phyloP scores from a whole-genome alignment of 2,797 vertebrate genomes.

The Melanogrammus aeglefinus region DNA sequence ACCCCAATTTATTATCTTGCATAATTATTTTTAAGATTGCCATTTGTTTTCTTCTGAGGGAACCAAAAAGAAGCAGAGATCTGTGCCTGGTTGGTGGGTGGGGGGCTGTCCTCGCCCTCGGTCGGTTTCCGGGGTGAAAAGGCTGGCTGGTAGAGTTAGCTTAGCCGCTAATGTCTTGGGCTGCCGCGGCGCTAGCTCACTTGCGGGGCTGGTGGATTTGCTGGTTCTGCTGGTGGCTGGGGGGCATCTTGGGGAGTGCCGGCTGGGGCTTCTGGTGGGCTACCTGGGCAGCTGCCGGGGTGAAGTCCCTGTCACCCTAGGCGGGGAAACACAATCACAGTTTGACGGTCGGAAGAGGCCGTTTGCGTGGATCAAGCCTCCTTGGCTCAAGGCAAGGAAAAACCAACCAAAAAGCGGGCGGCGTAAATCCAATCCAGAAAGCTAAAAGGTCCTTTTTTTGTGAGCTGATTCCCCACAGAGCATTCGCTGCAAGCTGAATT shows the following conservation, averaged over 20 bases:
- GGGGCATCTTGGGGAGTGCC: constrained; percentile 84
- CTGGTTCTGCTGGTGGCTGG: constrained; percentile 81
- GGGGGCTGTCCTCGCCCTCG: constrained; percentile 25
- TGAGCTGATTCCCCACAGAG: not conserved
- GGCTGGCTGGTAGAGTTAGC: constrained; percentile 38
- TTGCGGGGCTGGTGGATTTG: constrained; percentile 98
- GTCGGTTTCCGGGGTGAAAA: constrained; percentile 39
- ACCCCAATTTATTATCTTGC: not conserved
- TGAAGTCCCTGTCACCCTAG: constrained; percentile 98
- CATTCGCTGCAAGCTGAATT: not conserved
- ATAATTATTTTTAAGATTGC: not conserved
- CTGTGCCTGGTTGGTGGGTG: constrained; percentile 42
- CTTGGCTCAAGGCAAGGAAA: not conserved
- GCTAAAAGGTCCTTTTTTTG: not conserved
- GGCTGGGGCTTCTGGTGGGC: constrained; percentile 97
- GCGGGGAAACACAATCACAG: constrained; percentile 15
- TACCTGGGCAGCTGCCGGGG: constrained; percentile 94
- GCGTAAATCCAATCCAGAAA: not conserved
- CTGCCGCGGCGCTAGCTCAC: constrained; percentile 68
- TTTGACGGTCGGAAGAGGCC: not conserved
- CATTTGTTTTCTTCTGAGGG: constrained; percentile 2
- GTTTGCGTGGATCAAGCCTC: not conserved
- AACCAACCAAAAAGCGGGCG: not conserved
- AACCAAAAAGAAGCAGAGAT: constrained; percentile 27
- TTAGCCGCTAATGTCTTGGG: constrained; percentile 26